Evolutionary conservation across 2,797 vertebrate species (phyloP), one percentile per base, ranked within the genome.

Genomic region (Enteromius anoplus): DNA sequence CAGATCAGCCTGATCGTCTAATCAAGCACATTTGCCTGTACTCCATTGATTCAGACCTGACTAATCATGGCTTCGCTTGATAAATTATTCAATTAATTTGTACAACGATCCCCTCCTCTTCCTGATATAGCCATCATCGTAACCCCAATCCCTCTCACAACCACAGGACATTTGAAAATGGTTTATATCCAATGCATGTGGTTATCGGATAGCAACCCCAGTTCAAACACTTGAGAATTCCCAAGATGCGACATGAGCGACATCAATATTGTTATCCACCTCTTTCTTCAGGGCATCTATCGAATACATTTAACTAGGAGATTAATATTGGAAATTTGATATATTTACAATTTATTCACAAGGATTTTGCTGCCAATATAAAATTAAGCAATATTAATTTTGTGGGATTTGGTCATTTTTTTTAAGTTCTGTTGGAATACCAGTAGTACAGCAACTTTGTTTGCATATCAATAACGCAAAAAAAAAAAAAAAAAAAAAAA

Each of bases 21-120:
- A 86, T 86, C 78, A 86, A 71, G 83, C 40, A 58, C 66, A 69
- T 83, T 83, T 40, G 53, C 65, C 66, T 79, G 49, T 45, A 73
- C 80, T 68, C n/a, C 85, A 64, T 84, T 49, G 70, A 84, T 86
- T 84, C 53, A 80, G 77, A 64, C 72, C 73, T 55, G 82, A 86
- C 71, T 90, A 89, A 87, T 85, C 84, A 60, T 5, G 64, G 2
- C 14, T 82, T 81, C 60, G 45, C 88, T 84, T 90, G 91, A 90
- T 89, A 87, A 84, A 82, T 90, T 87, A 88, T 89, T 91, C 83
- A 87, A 89, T 89, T 87, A 71, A 86, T 89, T 88, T 87, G 47
- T 70, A 81, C 77, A 21, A 65, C 72, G 12, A 3, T n/a, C 85
- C 86, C 53, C 83, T 84, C 55, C 45, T 66, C 88, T 88, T 87